A percentile compares a stretch with the other conserved stretches of the same genome.
Conservation (phyloP, 1,140 invertebrate species). For the Drosophila biarmipes region DNA sequence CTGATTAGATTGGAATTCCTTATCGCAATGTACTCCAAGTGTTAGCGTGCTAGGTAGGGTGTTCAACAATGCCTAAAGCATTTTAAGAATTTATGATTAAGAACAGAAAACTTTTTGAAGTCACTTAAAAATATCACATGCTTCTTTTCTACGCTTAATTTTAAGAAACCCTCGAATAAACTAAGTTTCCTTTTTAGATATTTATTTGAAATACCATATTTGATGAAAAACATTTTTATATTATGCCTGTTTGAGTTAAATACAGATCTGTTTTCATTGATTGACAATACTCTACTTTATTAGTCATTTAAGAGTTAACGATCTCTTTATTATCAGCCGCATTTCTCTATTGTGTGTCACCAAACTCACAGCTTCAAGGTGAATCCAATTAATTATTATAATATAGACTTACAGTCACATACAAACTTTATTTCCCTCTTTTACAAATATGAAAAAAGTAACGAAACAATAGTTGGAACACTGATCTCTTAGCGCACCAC, state of each 20-base stretch:
- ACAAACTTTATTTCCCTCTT: not conserved
- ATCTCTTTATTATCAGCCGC: slow-evolving; percentile 7
- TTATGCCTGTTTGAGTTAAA: not conserved
- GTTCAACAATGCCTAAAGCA: too few species aligned
- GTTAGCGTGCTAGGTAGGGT: not conserved
- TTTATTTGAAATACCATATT: not conserved
- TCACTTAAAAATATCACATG: too few species aligned
- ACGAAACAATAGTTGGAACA: not conserved
- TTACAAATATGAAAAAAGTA: not conserved
- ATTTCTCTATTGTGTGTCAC: not conserved
- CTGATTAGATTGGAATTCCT: slow-evolving; percentile 6
- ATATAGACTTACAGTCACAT: not conserved
- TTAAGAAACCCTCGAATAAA: too few species aligned
- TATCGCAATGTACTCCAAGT: slow-evolving; percentile 7
- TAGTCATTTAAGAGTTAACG: not conserved
- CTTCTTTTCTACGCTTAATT: too few species aligned
- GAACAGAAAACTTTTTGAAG: not conserved
- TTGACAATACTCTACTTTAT: not conserved
- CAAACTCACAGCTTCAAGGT: not conserved
- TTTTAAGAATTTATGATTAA: not conserved
- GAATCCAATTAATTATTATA: not conserved
- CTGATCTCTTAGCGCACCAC: slow-evolving; percentile 63
- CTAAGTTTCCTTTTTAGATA: too few species aligned
- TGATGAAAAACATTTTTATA: not conserved
- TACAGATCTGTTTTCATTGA: not conserved